These are phyloP conservation scores for Labeo rohita DNA, from an alignment of 2,113 vertebrate genomes.

Conservation along the genomic window DNA sequence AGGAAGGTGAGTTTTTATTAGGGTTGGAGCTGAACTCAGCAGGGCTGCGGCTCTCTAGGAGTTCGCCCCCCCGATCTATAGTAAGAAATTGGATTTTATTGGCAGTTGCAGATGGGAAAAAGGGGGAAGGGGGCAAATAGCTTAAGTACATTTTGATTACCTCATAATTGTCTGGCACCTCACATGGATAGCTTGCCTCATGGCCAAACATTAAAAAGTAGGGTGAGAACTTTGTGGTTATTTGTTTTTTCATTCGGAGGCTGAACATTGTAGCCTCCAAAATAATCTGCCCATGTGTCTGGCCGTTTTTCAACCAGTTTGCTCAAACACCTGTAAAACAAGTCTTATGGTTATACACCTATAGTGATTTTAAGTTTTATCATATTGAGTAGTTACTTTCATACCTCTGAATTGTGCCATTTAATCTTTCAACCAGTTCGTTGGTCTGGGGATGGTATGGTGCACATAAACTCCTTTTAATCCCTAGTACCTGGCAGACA, in stretches of 20 bases:
- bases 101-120: no score
- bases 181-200: not conserved
- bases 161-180: not conserved
- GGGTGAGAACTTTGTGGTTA: not conserved
- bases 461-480: not conserved
- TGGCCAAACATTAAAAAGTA: not conserved
- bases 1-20: no score
- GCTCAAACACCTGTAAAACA: not conserved
- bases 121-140: no score
- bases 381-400: not conserved
- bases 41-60: no score
- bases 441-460: not conserved
- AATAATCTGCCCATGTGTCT: not conserved
- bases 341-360: no score
- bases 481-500: not conserved
- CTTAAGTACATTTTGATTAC: not conserved
- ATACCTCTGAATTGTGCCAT: conserved; percentile 1
- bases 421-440: not conserved
- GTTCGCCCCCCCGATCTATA: no score
- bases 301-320: not conserved
- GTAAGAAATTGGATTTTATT: no score
- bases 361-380: not conserved
- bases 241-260: not conserved
- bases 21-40: no score
- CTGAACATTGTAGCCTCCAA: not conserved